A percentile compares a stretch with the other conserved stretches of the same genome.
These are phyloP conservation scores for Eulemur mongoz DNA, from an alignment of 2,797 vertebrate species.

Conservation along the genomic window DNA sequence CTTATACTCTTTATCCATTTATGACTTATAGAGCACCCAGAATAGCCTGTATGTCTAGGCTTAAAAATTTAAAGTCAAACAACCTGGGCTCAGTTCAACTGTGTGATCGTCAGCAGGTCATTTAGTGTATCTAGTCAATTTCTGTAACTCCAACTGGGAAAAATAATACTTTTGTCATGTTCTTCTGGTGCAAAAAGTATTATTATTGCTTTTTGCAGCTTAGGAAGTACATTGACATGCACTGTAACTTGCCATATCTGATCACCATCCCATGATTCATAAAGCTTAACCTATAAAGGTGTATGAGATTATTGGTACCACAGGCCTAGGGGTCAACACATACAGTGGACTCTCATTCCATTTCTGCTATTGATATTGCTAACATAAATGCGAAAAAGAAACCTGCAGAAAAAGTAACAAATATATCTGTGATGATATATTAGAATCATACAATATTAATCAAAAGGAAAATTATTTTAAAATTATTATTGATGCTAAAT, in stretches of 20 bases:
- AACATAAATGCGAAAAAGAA: background rate
- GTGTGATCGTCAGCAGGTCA: background rate
- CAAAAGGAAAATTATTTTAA: background rate
- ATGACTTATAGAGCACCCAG: background rate
- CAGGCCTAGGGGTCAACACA: background rate
- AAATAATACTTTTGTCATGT: background rate
- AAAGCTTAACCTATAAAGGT: background rate
- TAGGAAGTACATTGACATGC: background rate
- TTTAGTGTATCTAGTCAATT: background rate
- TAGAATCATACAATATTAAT: background rate
- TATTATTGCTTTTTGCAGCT: background rate
- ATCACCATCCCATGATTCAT: background rate
- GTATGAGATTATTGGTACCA: background rate
- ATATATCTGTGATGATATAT: background rate
- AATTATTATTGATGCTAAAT: background rate
- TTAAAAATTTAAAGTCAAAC: background rate
- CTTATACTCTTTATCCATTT: background rate
- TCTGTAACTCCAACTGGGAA: background rate
- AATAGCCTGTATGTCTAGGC: accelerated
- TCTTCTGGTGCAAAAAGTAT: background rate
- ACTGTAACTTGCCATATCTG: background rate
- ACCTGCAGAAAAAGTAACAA: background rate
- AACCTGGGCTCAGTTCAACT: background rate
- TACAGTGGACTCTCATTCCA: background rate
- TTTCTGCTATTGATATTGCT: background rate